phyloP scores from a whole-genome alignment of 2,888 invertebrate species.

The Ditula angustiorana region DNA sequence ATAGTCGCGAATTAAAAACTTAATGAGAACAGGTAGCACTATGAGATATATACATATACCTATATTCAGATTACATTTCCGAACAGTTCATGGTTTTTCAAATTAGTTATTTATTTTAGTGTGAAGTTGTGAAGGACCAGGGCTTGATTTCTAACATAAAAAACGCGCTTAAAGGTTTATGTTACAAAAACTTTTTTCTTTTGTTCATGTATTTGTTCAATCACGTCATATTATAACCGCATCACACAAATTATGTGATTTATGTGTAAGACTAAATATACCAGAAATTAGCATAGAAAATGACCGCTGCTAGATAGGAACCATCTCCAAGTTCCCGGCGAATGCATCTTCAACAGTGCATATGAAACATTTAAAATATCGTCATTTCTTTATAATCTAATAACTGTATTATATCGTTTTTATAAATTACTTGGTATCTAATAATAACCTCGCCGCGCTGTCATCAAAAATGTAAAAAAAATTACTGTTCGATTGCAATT shows the following conservation, averaged over 20 bases:
- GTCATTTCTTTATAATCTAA: no score
- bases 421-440: no score
- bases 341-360: no score
- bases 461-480: no score
- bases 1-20: neutral
- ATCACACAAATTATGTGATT: neutral
- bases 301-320: no score
- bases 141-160: neutral
- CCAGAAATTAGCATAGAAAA: no score
- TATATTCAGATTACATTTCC: neutral
- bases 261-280: no score
- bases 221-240: neutral
- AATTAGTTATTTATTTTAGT: neutral
- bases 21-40: constrained; percentile 9
- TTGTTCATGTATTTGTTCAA: neutral
- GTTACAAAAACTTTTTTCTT: neutral
- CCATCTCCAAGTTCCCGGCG: no score
- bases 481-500: no score
- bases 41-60: neutral
- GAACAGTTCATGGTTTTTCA: neutral
- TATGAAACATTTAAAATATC: no score
- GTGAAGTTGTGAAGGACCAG: neutral
- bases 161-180: neutral
- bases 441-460: no score
- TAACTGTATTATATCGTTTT: no score